A percentile compares a stretch with the other conserved stretches of the same genome.
These are phyloP conservation scores for Trichonephila clavata DNA, from an alignment of 1,140 invertebrate species.

Conservation along the genomic window DNA sequence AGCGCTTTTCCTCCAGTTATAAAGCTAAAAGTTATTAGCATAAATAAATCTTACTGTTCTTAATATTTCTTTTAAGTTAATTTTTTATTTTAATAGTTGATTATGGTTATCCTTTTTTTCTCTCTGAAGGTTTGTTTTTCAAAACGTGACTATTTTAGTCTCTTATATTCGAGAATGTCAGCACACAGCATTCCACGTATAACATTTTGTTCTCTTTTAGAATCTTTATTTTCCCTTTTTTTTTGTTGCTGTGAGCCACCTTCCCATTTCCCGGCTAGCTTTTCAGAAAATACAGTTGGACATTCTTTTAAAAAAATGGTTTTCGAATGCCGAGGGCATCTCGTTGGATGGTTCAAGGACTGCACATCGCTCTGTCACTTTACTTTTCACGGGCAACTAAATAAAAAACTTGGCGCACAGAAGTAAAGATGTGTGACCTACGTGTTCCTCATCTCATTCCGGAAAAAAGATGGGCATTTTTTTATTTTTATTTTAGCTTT, in stretches of 20 bases:
- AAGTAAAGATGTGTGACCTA: not conserved
- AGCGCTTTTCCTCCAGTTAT: too few species aligned
- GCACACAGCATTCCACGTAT: not conserved
- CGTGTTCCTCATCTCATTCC: not conserved
- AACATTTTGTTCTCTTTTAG: too few species aligned
- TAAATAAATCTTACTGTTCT: too few species aligned
- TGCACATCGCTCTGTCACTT: not conserved
- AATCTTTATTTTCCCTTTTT: too few species aligned
- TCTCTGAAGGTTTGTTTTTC: too few species aligned
- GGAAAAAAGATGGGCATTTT: not conserved
- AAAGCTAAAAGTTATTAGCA: too few species aligned
- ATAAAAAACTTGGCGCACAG: not conserved
- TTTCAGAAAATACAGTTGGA: not conserved
- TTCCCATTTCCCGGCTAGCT: not conserved
- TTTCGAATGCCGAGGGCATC: not conserved
- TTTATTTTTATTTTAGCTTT: too few species aligned
- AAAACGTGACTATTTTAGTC: not conserved
- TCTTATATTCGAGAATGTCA: not conserved
- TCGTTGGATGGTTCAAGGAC: not conserved
- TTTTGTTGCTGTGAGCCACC: not conserved
- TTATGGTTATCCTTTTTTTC: too few species aligned
- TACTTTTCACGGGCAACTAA: conserved; percentile 4
- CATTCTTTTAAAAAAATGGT: not conserved
- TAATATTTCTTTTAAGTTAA: too few species aligned
- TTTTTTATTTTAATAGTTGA: too few species aligned